Evolutionary conservation across 2,888 invertebrate species (phyloP).

Genomic region (Lasioglossum zephyrum): DNA sequence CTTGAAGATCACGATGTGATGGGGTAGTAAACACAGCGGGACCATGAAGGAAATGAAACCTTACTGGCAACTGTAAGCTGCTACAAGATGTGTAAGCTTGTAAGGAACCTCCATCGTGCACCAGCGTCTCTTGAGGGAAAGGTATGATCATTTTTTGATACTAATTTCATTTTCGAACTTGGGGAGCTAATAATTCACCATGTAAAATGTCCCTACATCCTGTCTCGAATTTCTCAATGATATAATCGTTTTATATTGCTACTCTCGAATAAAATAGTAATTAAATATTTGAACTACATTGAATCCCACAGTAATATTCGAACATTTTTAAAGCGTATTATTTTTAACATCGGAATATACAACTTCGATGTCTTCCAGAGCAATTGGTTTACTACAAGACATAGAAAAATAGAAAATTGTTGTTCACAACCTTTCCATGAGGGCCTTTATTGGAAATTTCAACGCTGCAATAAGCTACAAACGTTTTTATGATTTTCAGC

Average conservation of each 20-base stretch:
- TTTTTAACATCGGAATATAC: no score
- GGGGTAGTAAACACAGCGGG: not conserved
- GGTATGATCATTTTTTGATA: not conserved
- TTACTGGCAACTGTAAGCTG: not conserved
- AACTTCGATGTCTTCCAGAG: no score
- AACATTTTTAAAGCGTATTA: no score
- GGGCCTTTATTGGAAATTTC: no score
- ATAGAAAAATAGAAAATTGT: no score
- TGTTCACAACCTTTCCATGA: no score
- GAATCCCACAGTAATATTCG: no score
- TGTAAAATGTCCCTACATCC: not conserved
- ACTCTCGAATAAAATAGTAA: not conserved
- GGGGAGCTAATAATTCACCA: not conserved
- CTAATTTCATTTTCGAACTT: no score
- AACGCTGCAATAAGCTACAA: no score
- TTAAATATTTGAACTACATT: not conserved
- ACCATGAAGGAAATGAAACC: not conserved
- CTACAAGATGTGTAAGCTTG: not conserved
- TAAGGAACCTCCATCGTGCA: not conserved
- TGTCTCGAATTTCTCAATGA: not conserved
- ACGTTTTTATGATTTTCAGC: no score
- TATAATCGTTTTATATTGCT: not conserved
- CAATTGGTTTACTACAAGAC: no score
- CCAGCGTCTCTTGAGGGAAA: not conserved
- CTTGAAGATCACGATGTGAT: conserved; percentile 2